A percentile compares a stretch with the other conserved stretches of the same genome.
Conservation (phyloP, 1,140 invertebrate species). For the Dolichoris vasculosae region DNA sequence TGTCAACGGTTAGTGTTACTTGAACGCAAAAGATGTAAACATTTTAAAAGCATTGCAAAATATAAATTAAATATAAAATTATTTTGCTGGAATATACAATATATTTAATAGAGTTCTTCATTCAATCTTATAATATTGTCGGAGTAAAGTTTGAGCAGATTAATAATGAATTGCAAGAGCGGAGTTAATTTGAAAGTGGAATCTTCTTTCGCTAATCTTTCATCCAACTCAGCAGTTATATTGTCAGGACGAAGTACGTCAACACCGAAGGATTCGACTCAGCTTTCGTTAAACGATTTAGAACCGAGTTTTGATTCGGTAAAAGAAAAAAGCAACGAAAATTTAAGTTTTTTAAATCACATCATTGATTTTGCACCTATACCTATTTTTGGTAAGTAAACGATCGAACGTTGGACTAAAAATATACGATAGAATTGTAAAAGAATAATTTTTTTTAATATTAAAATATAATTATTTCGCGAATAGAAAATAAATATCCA, state of each 20-base stretch:
- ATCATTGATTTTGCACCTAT: not conserved
- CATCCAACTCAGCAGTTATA: not conserved
- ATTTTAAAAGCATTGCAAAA: conserved; percentile 7
- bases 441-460: no score
- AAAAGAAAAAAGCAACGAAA: not conserved
- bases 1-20: not conserved
- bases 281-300: not conserved
- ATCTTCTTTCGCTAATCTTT: not conserved
- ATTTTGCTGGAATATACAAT: not conserved
- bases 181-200: not conserved
- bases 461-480: no score
- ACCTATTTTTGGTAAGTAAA: conserved; percentile 40
- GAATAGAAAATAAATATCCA: no score
- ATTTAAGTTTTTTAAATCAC: not conserved
- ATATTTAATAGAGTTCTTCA: not conserved
- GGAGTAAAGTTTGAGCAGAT: not conserved
- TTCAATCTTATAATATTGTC: no score
- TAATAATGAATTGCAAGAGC: not conserved
- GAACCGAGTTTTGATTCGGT: not conserved
- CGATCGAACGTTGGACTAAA: not conserved
- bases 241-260: conserved; percentile 9
- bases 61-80: not conserved
- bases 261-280: not conserved
- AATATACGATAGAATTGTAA: no score
- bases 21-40: not conserved